Conservation (phyloP, 2,113 vertebrate species). For the Microcebus lehilahytsara region DNA sequence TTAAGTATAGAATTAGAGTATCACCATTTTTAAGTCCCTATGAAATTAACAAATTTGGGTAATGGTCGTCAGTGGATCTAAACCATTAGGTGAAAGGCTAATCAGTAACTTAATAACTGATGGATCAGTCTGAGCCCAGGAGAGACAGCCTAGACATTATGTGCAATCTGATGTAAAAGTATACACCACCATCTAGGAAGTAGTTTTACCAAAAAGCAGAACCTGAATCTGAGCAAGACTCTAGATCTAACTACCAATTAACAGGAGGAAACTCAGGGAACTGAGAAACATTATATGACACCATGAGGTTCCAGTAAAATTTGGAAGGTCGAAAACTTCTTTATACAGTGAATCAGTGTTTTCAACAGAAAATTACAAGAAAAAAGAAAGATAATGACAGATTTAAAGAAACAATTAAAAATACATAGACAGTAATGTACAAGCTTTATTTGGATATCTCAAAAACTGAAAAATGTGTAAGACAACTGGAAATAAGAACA, state of each 20-base stretch:
- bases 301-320: background rate
- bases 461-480: background rate
- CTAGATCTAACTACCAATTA: background rate
- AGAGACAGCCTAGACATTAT: background rate
- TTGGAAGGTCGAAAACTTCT: background rate
- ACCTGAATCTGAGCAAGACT: background rate
- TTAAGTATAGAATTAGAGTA: background rate
- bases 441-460: background rate
- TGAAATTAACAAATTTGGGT: background rate
- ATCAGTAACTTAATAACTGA: background rate
- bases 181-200: background rate
- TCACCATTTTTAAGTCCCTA: background rate
- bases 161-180: too few species aligned
- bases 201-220: background rate
- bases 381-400: background rate
- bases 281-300: background rate
- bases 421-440: rapidly evolving
- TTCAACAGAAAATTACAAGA: background rate
- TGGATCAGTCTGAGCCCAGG: background rate
- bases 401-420: background rate
- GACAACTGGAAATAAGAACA: background rate
- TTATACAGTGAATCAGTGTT: background rate
- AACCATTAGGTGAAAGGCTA: background rate
- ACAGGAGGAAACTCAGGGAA: background rate
- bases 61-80: background rate